Conservation (phyloP, 1,140 invertebrate species). For the Schlechtendalia chinensis region DNA sequence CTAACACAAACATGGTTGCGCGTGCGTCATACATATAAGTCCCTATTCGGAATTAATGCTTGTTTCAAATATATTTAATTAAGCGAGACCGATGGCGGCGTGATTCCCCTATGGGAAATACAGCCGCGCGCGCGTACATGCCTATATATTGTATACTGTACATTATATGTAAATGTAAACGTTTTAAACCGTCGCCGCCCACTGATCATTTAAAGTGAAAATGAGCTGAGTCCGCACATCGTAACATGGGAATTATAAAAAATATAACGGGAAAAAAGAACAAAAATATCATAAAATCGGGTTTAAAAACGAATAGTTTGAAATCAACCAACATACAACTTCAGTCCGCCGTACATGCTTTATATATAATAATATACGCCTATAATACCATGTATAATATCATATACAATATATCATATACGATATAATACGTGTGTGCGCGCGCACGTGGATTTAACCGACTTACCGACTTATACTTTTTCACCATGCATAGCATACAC, state of each 20-base stretch:
- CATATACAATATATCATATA: too few relatives aligned
- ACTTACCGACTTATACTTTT: background rate
- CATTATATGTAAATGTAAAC: background rate
- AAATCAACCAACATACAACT: background rate
- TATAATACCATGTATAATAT: too few relatives aligned
- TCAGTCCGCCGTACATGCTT: background rate
- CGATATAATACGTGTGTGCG: too few relatives aligned
- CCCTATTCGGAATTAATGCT: slow-evolving; percentile 32
- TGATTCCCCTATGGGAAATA: slow-evolving; percentile 29
- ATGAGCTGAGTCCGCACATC: background rate
- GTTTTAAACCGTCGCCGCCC: slow-evolving; percentile 20
- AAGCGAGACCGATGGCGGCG: slow-evolving; percentile 24
- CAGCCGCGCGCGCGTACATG: background rate
- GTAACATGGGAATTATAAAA: slow-evolving; percentile 24
- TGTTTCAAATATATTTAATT: slow-evolving; percentile 42
- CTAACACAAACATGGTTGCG: too few relatives aligned
- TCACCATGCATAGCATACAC: background rate
- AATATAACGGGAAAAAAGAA: background rate
- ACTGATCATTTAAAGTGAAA: background rate
- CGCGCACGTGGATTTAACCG: background rate
- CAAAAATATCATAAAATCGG: background rate
- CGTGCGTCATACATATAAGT: background rate
- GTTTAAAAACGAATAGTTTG: background rate
- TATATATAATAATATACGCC: background rate
- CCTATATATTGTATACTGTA: background rate